phyloP scores from a whole-genome alignment of 1,140 invertebrate genomes.

The Plectrocnemia conspersa region DNA sequence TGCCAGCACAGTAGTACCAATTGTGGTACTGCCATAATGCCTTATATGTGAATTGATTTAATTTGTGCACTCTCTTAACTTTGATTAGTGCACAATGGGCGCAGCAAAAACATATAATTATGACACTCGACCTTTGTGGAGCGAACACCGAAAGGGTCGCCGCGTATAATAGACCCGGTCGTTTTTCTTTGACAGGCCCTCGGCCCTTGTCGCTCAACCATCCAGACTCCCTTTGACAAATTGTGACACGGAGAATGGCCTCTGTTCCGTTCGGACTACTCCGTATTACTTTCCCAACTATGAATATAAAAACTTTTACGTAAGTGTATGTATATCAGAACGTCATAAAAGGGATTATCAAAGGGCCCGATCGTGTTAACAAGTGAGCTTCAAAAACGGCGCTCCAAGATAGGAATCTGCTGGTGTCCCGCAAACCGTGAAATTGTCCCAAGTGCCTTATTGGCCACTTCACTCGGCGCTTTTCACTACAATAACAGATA shows the following conservation, averaged over 20 bases:
- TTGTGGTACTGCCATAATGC: too few species aligned
- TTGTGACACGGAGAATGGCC: conserved; percentile 23
- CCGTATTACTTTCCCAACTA: not conserved
- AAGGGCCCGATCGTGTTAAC: conserved; percentile 19
- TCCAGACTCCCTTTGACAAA: conserved; percentile 29
- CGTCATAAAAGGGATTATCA: conserved; percentile 20
- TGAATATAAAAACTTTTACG: not conserved
- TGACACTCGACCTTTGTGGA: conserved; percentile 22
- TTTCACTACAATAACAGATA: conserved; percentile 3
- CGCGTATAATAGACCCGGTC: conserved; percentile 3
- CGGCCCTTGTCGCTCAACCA: conserved; percentile 27
- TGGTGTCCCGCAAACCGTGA: conserved; percentile 24
- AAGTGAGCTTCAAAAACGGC: conserved; percentile 20
- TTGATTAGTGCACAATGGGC: conserved; percentile 21
- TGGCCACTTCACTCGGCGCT: conserved; percentile 7
- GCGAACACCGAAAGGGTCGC: conserved; percentile 9
- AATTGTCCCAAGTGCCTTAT: conserved; percentile 24
- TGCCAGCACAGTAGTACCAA: too few species aligned
- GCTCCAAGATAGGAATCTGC: conserved; percentile 19
- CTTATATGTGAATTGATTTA: too few species aligned
- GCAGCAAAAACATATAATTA: conserved; percentile 25
- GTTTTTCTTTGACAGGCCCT: conserved; percentile 28
- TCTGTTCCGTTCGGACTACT: not conserved
- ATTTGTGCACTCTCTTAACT: not conserved
- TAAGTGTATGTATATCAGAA: conserved; percentile 8